phyloP scores from a whole-genome alignment of 2,113 vertebrate species.

The Struthio camelus region DNA sequence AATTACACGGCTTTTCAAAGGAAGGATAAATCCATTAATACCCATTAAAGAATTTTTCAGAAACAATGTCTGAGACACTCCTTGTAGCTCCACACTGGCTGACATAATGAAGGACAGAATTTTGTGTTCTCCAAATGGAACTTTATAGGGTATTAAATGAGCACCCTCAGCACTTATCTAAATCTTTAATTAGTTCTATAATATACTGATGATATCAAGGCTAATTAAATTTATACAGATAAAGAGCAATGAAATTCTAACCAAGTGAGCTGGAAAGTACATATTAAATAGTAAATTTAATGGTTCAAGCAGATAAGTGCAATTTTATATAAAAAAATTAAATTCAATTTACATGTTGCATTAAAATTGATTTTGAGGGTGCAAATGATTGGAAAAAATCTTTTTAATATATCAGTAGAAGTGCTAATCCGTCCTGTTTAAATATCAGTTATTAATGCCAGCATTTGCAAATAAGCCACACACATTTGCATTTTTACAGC shows the following conservation, averaged over 20 bases:
- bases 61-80: constrained; percentile 51
- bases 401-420: constrained; percentile 69
- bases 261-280: constrained; percentile 83
- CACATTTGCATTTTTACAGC: constrained; percentile 78
- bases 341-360: constrained; percentile 78
- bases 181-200: constrained; percentile 89
- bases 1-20: constrained; percentile 71
- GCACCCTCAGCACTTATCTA: constrained; percentile 84
- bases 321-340: constrained; percentile 76
- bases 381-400: constrained; percentile 75
- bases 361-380: constrained; percentile 81
- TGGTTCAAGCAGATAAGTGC: constrained; percentile 78
- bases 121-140: constrained; percentile 74
- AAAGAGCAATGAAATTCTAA: constrained; percentile 83
- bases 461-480: constrained; percentile 71
- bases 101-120: constrained; percentile 64
- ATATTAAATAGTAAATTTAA: constrained; percentile 82
- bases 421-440: constrained; percentile 71
- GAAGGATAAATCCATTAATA: constrained; percentile 63
- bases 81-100: constrained; percentile 5
- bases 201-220: constrained; percentile 86
- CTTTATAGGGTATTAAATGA: constrained; percentile 81
- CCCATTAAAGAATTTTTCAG: constrained; percentile 61
- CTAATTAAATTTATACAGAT: constrained; percentile 90
- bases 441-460: constrained; percentile 78